phyloP scores from a whole-genome alignment of 2,113 vertebrate species.

The Aleadryas rufinucha region DNA sequence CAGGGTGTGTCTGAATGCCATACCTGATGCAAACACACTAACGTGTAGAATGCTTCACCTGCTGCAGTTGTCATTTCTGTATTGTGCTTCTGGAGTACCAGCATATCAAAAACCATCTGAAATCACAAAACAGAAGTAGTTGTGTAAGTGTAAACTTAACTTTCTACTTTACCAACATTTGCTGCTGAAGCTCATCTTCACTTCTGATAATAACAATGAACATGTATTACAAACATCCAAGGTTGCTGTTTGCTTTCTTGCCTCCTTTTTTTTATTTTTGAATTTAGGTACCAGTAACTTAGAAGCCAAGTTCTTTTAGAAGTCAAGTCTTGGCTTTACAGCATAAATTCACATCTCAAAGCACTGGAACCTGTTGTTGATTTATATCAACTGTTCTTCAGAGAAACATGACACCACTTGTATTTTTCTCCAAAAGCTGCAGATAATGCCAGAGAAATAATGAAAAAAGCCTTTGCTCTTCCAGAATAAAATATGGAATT shows the following conservation, averaged over 20 bases:
- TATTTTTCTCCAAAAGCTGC: neutral
- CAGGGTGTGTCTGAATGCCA: neutral
- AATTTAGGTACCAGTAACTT: neutral
- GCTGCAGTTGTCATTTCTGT: conserved; percentile 96
- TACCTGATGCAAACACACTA: conserved; percentile 96
- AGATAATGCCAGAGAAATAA: neutral
- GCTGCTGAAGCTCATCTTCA: neutral
- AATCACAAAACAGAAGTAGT: conserved; percentile 17
- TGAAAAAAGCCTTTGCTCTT: neutral
- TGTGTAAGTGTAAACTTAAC: neutral
- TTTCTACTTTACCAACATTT: neutral
- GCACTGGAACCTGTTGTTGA: neutral
- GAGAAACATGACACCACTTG: neutral
- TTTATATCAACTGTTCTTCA: neutral
- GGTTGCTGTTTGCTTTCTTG: neutral
- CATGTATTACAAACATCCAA: neutral
- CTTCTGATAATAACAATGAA: neutral
- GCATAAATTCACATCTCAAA: neutral
- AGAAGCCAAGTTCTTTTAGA: neutral
- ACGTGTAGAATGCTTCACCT: conserved; percentile 96
- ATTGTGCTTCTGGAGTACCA: conserved; percentile 98
- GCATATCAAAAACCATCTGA: conserved; percentile 99
- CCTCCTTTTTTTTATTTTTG: neutral
- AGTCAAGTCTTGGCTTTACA: neutral
- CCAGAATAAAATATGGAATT: neutral